phyloP scores from a whole-genome alignment of 1,140 invertebrate genomes.

The Drosophila repletoides region DNA sequence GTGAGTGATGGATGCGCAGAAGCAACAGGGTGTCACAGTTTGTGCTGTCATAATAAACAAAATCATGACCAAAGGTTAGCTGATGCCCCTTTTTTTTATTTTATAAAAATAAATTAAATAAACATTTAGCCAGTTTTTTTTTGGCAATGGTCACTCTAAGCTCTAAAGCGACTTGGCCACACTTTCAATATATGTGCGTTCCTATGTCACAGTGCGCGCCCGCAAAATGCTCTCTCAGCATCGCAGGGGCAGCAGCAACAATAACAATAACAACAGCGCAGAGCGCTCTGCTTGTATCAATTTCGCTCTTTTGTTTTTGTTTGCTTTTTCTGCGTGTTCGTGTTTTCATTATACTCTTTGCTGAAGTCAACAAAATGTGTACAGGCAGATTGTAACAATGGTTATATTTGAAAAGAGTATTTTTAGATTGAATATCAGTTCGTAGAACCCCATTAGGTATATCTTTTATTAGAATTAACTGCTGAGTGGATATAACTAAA shows the following conservation, averaged over 20 bases:
- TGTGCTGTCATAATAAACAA: conserved; percentile 1
- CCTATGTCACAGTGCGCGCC: conserved; percentile 4
- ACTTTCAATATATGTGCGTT: too few species aligned
- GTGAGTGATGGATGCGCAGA: conserved; percentile 28
- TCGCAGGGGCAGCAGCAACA: conserved; percentile 38
- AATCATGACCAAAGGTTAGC: too few species aligned
- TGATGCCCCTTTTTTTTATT: too few species aligned
- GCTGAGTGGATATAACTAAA: too few species aligned
- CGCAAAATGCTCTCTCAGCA: conserved; percentile 50
- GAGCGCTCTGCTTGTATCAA: conserved; percentile 55
- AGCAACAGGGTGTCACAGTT: conserved; percentile 41
- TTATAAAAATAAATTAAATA: too few species aligned
- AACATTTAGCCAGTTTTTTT: too few species aligned
- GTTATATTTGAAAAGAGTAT: background rate
- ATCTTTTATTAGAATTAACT: too few species aligned
- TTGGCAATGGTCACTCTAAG: too few species aligned
- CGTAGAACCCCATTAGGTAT: too few species aligned
- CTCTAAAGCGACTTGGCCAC: too few species aligned
- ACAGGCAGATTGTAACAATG: background rate
- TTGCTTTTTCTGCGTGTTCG: conserved; percentile 46
- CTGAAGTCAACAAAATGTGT: background rate
- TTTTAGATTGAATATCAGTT: too few species aligned
- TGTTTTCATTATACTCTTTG: conserved; percentile 44
- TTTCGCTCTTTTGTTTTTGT: conserved; percentile 51
- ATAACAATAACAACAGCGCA: conserved; percentile 17